A percentile compares a stretch with the other conserved stretches of the same genome.
phyloP scores from a whole-genome alignment of 1,140 invertebrate species.

The Parapsyche elsis region DNA sequence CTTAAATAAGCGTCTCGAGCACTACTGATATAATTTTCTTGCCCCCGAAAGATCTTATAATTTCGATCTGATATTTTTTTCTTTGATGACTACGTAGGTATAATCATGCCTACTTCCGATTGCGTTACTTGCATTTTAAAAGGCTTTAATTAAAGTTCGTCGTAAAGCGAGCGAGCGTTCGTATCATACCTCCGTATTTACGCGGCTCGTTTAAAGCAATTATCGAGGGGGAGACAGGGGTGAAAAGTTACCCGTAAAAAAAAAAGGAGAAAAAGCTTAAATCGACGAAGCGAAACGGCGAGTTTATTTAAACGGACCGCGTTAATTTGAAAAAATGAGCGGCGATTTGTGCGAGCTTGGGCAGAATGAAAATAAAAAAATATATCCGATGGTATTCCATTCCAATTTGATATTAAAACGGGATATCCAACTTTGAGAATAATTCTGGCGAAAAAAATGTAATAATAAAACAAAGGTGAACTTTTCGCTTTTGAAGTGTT shows the following conservation, averaged over 20 bases:
- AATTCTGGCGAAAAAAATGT: no score
- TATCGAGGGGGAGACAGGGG: background rate
- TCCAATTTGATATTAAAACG: background rate
- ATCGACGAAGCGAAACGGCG: background rate
- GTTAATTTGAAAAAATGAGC: conserved; percentile 12
- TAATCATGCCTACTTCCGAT: background rate
- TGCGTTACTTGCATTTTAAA: background rate
- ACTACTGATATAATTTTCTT: no score
- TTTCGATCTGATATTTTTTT: no score
- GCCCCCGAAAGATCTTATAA: no score
- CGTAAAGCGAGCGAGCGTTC: background rate
- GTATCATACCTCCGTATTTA: background rate
- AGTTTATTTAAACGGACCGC: background rate
- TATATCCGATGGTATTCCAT: background rate
- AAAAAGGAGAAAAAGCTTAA: background rate
- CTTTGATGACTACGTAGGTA: no score
- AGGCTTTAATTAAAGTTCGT: conserved; percentile 7
- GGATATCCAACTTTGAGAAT: background rate
- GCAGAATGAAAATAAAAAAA: background rate
- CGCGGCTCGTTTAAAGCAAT: background rate
- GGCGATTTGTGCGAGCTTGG: background rate
- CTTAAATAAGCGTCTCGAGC: no score
- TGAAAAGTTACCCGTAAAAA: no score
- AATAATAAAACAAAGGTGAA: no score
- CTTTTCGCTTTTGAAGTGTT: no score